Conservation (phyloP, 2,888 invertebrate genomes). For the Hemaris fuciformis region DNA sequence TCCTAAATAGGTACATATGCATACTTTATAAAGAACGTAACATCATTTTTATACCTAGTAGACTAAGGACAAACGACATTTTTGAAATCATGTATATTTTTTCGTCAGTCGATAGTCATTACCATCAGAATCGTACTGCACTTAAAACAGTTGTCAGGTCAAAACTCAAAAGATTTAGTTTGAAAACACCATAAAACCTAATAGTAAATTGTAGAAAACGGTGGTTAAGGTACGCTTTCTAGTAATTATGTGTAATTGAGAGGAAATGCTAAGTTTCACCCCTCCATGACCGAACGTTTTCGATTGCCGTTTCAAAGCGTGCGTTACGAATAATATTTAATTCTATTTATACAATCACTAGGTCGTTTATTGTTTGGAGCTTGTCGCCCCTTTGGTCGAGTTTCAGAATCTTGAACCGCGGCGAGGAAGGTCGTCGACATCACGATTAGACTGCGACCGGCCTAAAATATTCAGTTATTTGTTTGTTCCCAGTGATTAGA, state of each 20-base stretch:
- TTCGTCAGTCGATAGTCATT: no score
- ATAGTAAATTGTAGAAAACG: background rate
- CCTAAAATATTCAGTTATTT: background rate
- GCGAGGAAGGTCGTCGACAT: slow-evolving; percentile 9
- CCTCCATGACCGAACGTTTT: slow-evolving; percentile 1
- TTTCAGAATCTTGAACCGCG: slow-evolving; percentile 5
- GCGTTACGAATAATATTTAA: background rate
- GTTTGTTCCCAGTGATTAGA: background rate
- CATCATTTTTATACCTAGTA: no score
- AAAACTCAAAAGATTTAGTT: no score
- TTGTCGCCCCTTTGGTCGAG: background rate
- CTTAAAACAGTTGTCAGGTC: no score
- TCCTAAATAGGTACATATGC: no score
- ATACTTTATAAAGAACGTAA: no score
- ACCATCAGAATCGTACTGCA: no score
- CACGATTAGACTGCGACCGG: background rate
- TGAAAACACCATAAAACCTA: background rate
- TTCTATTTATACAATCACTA: background rate
- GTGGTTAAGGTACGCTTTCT: slow-evolving; percentile 6
- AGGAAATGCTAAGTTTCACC: slow-evolving; percentile 8
- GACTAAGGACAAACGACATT: no score
- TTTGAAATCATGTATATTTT: no score
- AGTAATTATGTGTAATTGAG: slow-evolving; percentile 2
- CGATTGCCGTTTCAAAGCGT: background rate
- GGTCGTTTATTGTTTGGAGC: background rate